Percentiles rank a stretch among this genome's conserved stretches.
These are phyloP conservation scores for Platyura marginata DNA, from an alignment of 1,140 invertebrate species.

Conservation along the genomic window DNA sequence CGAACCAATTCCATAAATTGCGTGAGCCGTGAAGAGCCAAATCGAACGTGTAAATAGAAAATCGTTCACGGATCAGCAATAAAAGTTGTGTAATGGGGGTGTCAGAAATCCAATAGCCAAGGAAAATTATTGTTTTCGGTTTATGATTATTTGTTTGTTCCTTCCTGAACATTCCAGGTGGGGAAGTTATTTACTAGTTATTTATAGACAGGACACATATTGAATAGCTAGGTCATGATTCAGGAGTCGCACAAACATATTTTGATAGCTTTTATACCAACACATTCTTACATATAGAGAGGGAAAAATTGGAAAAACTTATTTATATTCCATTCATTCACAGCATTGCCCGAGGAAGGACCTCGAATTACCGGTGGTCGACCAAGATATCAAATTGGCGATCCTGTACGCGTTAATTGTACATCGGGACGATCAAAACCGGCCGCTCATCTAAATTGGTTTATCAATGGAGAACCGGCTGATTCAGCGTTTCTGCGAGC, in stretches of 20 bases:
- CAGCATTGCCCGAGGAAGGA: constrained; percentile 45
- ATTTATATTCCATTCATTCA: constrained; percentile 13
- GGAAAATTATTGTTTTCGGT: not conserved
- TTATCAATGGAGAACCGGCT: constrained; percentile 48
- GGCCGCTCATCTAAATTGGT: constrained; percentile 49
- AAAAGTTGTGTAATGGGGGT: not conserved
- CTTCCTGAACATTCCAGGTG: no score
- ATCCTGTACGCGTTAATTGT: constrained; percentile 47
- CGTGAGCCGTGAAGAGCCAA: not conserved
- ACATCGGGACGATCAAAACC: constrained; percentile 47
- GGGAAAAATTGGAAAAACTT: not conserved
- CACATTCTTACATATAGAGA: no score
- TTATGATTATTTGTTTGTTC: not conserved
- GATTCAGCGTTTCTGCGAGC: constrained; percentile 28
- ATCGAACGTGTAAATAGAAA: not conserved
- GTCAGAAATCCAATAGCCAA: not conserved
- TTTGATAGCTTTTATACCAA: no score
- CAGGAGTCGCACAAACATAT: no score
- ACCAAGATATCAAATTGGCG: constrained; percentile 43
- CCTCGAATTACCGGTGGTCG: constrained; percentile 43
- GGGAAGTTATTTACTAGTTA: no score
- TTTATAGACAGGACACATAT: no score
- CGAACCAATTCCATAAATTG: not conserved
- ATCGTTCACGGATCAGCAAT: not conserved
- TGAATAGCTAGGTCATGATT: no score